A percentile compares a stretch with the other conserved stretches of the same genome.
These are phyloP conservation scores for Oxyscelio sp. DNA, from an alignment of 2,888 invertebrate species.

Conservation along the genomic window DNA sequence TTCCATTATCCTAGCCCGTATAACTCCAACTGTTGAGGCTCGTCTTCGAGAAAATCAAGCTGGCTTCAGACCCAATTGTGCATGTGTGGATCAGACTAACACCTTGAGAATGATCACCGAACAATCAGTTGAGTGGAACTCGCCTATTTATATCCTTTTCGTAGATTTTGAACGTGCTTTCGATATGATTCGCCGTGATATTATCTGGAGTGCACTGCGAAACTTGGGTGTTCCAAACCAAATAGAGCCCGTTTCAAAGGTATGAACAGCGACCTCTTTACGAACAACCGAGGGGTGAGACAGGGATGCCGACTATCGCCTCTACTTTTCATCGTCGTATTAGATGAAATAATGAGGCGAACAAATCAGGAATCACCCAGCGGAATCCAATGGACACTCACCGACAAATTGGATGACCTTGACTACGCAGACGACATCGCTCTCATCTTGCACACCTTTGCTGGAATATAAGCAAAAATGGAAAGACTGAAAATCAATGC, in stretches of 20 bases:
- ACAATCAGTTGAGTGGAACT: no score
- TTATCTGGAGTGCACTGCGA: background rate
- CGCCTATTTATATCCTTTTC: background rate
- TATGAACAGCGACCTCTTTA: background rate
- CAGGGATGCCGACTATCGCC: background rate
- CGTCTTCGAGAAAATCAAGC: constrained; percentile 8
- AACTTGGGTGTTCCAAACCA: background rate
- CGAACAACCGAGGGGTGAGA: background rate
- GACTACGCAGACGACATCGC: background rate
- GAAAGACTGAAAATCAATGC: constrained; percentile 13
- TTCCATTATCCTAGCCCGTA: background rate
- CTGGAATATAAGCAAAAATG: background rate
- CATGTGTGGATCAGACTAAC: constrained; percentile 35
- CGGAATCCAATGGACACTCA: background rate
- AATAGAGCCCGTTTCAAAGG: background rate
- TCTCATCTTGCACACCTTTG: background rate
- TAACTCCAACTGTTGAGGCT: background rate
- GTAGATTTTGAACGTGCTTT: constrained; percentile 24
- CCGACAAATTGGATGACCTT: background rate
- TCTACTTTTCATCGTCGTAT: background rate
- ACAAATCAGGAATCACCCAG: background rate
- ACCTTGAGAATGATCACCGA: no score
- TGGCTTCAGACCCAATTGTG: constrained; percentile 17
- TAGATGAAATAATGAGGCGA: background rate
- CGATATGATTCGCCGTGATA: constrained; percentile 3